These are phyloP conservation scores for Enteromius argenteus DNA, from an alignment of 2,797 vertebrate genomes.

Conservation along the genomic window DNA sequence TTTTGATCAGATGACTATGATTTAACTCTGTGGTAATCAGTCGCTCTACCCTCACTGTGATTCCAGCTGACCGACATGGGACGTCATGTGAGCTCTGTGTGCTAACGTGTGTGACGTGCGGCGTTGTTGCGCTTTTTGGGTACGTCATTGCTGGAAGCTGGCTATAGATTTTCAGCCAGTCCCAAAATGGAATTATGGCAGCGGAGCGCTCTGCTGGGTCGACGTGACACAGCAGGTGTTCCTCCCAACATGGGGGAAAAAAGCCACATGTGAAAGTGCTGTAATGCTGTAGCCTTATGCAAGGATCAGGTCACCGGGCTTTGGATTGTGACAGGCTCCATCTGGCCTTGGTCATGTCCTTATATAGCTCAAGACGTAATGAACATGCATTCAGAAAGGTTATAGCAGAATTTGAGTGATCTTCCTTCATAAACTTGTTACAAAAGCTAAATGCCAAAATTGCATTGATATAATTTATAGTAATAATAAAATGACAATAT, in stretches of 20 bases:
- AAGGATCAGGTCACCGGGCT: constrained; percentile 24
- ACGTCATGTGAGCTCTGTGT: constrained; percentile 19
- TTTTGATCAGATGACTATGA: constrained; percentile 38
- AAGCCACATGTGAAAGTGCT: constrained; percentile 9
- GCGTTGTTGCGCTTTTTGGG: background rate
- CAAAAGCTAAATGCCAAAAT: background rate
- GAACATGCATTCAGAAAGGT: background rate
- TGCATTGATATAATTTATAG: background rate
- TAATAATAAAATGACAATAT: background rate
- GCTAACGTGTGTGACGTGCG: constrained; percentile 19
- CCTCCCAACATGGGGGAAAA: constrained; percentile 16
- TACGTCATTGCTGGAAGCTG: constrained; percentile 16
- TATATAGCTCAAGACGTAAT: constrained; percentile 8
- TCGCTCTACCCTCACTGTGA: background rate
- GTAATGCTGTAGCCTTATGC: constrained; percentile 14
- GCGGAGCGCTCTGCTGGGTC: constrained; percentile 21
- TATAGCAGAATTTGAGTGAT: background rate
- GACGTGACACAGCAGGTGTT: constrained; percentile 51
- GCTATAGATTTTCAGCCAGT: constrained; percentile 17
- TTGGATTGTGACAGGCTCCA: background rate
- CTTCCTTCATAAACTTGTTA: background rate
- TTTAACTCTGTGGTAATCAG: constrained; percentile 5
- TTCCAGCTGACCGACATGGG: constrained; percentile 38
- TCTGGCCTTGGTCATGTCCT: constrained; percentile 15
- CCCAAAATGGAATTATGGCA: constrained; percentile 54